phyloP scores from a whole-genome alignment of 2,888 invertebrate species.

The Zygaena filipendulae region DNA sequence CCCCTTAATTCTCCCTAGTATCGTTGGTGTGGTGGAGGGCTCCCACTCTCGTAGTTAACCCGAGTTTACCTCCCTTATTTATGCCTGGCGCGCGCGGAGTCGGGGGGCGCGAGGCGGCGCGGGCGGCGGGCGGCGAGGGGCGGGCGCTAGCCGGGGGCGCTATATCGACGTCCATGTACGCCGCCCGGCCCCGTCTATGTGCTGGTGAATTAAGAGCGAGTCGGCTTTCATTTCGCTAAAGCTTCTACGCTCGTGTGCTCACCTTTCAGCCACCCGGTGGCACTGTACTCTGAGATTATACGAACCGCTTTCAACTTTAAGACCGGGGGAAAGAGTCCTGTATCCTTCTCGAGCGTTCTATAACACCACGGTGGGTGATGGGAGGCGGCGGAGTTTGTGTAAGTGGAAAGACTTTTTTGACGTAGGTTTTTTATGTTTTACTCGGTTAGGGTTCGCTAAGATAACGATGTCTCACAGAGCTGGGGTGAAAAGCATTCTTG shows the following conservation, averaged over 20 bases:
- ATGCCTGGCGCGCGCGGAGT: slow-evolving; percentile 39
- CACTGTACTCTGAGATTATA: slow-evolving; percentile 25
- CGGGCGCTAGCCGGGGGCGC: slow-evolving; percentile 28
- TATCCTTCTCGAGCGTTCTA: slow-evolving; percentile 54
- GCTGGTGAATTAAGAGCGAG: slow-evolving; percentile 66
- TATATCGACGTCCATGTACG: slow-evolving; percentile 46
- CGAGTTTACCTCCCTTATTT: slow-evolving; percentile 63
- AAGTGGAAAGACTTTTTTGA: slow-evolving; percentile 67
- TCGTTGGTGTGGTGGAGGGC: slow-evolving; percentile 43
- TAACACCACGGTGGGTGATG: slow-evolving; percentile 57
- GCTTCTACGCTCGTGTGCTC: slow-evolving; percentile 65
- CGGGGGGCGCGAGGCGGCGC: slow-evolving; percentile 27
- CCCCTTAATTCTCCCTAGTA: slow-evolving; percentile 58
- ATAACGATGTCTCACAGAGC: slow-evolving; percentile 60
- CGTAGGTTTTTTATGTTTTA: slow-evolving; percentile 68
- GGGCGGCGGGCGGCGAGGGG: slow-evolving; percentile 30
- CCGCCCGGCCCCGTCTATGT: slow-evolving; percentile 51
- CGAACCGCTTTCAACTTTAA: slow-evolving; percentile 45
- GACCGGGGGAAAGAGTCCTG: slow-evolving; percentile 38
- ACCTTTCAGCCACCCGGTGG: slow-evolving; percentile 54
- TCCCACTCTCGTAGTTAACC: slow-evolving; percentile 59
- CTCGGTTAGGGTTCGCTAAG: slow-evolving; percentile 63
- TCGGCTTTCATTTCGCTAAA: slow-evolving; percentile 68
- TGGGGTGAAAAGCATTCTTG: slow-evolving; percentile 42
- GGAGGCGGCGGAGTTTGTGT: slow-evolving; percentile 60